A percentile compares a stretch with the other conserved stretches of the same genome.
phyloP scores from a whole-genome alignment of 1,140 invertebrate species.

The Asobara japonica region DNA sequence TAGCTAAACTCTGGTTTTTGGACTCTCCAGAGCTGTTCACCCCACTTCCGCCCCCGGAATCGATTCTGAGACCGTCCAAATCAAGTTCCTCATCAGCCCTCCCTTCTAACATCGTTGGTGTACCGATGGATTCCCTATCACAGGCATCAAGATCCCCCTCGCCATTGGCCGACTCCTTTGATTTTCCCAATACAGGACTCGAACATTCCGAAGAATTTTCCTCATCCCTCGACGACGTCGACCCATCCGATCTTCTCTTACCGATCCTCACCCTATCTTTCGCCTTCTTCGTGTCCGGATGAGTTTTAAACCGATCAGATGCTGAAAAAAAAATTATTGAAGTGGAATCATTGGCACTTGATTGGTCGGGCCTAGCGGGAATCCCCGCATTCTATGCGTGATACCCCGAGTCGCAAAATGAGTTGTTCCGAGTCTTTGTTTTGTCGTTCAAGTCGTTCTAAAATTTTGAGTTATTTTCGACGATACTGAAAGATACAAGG shows the following conservation, averaged over 20 bases:
- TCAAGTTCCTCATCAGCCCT: constrained; percentile 37
- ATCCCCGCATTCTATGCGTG: too few species aligned
- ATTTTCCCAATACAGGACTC: constrained; percentile 53
- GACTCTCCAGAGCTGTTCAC: constrained; percentile 48
- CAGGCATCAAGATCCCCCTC: constrained; percentile 36
- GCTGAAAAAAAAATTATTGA: too few species aligned
- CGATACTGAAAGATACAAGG: too few species aligned
- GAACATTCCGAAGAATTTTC: constrained; percentile 55
- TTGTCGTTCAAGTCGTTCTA: too few species aligned
- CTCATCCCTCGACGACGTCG: constrained; percentile 48
- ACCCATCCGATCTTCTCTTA: constrained; percentile 50
- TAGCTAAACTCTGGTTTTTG: constrained; percentile 28
- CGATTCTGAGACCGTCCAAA: constrained; percentile 45
- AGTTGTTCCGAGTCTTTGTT: too few species aligned
- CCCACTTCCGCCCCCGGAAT: constrained; percentile 29
- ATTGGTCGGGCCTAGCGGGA: too few species aligned
- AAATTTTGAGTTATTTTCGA: too few species aligned
- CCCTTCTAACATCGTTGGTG: constrained; percentile 29
- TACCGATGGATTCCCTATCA: constrained; percentile 39
- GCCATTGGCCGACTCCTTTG: constrained; percentile 25
- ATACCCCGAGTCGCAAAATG: too few species aligned
- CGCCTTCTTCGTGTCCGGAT: constrained; percentile 12
- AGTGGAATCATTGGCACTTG: too few species aligned
- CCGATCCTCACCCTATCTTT: neutral
- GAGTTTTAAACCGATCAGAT: too few species aligned